Evolutionary conservation across 1,140 invertebrate species (phyloP), one percentile per base, ranked within the genome.

Genomic region (Lasioglossum baleicum): DNA sequence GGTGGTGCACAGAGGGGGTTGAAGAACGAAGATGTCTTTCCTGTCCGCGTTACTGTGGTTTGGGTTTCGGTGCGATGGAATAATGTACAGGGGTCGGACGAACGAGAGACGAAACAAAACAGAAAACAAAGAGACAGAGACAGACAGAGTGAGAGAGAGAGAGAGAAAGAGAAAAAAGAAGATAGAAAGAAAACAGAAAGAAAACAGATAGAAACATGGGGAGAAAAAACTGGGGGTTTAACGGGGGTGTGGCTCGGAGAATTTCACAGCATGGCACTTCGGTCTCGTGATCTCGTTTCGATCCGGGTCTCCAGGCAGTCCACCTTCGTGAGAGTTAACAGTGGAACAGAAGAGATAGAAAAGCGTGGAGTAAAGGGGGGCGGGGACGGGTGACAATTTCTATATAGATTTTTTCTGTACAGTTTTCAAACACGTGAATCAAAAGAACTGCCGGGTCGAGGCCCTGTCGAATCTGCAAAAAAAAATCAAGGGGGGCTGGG

Each of bases 241-340:
- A 35, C 7, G 35, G 10, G 26, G 44, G 56, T 31, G 42, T 42
- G 75, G 51, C 56, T 51, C 70, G 89, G 88, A 90, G 86, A 90
- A 89, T 91, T 90, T 91, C 89, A 88, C 85, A 91, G 91, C 87
- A 90, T 90, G 85, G 87, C 88, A 90, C 88, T 90, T 89, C 84
- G 82, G 79, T 81, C 84, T 84, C 76, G 76, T 82, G 67, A 82
- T 86, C 31, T 75, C n/a, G 56, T 71, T 56, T 53, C 75, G 58
- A 76, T 73, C 51, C 42, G 75, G 71, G 64, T 77, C 75, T 73
- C 58, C 72, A 82, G 81, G 86, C 89, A 83, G 89, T 92, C 90
- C 88, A 91, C 91, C 85, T 92, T 93, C 92, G 92, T 93, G 92
- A 92, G 92, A 92, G 91, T 89, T 90, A 89, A 90, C 87, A 90